A percentile compares a stretch with the other conserved stretches of the same genome.
Evolutionary conservation across 1,140 invertebrate species (phyloP).

Genomic region (Bathynomus jamesi): DNA sequence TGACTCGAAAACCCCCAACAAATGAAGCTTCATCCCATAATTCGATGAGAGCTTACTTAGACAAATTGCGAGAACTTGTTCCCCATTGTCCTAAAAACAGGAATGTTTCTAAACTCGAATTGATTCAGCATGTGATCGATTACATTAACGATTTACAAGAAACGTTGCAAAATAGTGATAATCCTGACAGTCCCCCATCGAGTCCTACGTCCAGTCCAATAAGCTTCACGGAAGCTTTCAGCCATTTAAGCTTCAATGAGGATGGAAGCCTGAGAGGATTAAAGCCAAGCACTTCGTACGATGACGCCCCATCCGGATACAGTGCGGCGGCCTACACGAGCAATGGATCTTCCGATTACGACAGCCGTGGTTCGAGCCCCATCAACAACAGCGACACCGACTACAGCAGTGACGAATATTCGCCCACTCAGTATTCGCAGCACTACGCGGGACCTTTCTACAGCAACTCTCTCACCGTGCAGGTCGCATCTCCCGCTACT

Average conservation of each 20-base stretch:
- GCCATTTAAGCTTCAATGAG: not conserved
- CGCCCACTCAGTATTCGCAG: not conserved
- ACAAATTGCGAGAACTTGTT: constrained; percentile 57
- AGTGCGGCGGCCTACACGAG: not conserved
- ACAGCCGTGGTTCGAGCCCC: not conserved
- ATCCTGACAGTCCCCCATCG: not conserved
- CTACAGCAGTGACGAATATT: not conserved
- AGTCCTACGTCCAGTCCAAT: not conserved
- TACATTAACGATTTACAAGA: constrained; percentile 87
- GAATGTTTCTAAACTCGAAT: constrained; percentile 73
- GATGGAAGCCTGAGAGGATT: not conserved
- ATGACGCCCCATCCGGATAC: not conserved
- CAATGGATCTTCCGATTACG: not conserved
- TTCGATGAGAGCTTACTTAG: constrained; percentile 12
- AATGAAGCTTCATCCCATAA: not conserved
- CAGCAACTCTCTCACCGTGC: not conserved
- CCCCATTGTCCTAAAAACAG: constrained; percentile 48
- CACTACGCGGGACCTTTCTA: not conserved
- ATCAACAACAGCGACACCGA: not conserved
- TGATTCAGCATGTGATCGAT: constrained; percentile 92
- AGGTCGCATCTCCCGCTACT: not conserved
- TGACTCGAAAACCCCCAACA: not conserved
- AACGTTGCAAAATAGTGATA: not conserved
- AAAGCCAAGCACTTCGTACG: not conserved
- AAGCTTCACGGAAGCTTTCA: not conserved